Evolutionary conservation across 1,140 invertebrate genomes (phyloP).

Genomic region (Cecropterus lyciades): DNA sequence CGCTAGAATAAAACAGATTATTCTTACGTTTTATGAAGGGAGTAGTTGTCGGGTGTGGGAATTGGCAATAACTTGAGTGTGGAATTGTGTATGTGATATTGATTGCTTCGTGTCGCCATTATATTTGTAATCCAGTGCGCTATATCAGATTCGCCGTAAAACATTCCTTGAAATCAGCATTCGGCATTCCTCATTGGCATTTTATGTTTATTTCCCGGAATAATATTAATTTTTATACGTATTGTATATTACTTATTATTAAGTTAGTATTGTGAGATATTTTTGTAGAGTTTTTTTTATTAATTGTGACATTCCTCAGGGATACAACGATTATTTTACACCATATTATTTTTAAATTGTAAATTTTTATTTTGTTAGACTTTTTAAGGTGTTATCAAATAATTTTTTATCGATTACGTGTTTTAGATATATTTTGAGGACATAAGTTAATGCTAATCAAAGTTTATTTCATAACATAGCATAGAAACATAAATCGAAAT

Average conservation of each 20-base stretch:
- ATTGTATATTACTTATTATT: slow-evolving; percentile 58
- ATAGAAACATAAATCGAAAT: slow-evolving; percentile 39
- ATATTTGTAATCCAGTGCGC: slow-evolving; percentile 19
- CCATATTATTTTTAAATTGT: slow-evolving; percentile 66
- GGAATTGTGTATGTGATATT: slow-evolving; percentile 56
- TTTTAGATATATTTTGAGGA: slow-evolving; percentile 57
- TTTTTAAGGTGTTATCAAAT: slow-evolving; percentile 64
- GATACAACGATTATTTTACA: slow-evolving; percentile 78
- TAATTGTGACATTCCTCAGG: slow-evolving; percentile 65
- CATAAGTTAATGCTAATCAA: slow-evolving; percentile 45
- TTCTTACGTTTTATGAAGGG: background rate
- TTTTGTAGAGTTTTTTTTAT: slow-evolving; percentile 65
- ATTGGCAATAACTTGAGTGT: slow-evolving; percentile 56
- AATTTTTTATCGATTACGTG: slow-evolving; percentile 58
- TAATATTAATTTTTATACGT: slow-evolving; percentile 36
- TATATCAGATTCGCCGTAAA: slow-evolving; percentile 9
- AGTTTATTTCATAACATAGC: slow-evolving; percentile 43
- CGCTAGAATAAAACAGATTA: background rate
- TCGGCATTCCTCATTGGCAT: slow-evolving; percentile 65
- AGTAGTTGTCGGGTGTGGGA: slow-evolving; percentile 42
- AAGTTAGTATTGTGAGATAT: slow-evolving; percentile 65
- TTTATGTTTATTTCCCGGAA: slow-evolving; percentile 39
- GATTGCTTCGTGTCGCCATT: slow-evolving; percentile 38
- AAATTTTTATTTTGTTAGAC: slow-evolving; percentile 80
- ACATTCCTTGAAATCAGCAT: slow-evolving; percentile 53